Conservation (phyloP, 2,797 vertebrate genomes). For the Halcyon smyrnensis region DNA sequence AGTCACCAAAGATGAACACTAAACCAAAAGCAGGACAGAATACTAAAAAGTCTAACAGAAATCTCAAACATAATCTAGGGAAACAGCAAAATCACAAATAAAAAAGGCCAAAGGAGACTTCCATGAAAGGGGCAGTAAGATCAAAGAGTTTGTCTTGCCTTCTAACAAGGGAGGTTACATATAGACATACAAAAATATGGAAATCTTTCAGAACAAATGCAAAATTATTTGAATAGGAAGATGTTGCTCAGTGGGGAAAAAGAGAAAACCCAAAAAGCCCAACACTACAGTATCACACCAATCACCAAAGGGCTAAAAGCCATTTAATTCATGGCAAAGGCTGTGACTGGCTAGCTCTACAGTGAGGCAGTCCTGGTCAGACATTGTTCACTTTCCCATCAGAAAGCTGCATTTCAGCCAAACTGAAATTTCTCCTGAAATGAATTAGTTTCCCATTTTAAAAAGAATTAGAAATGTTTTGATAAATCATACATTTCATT, state of each 20-base stretch:
- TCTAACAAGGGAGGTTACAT: background rate
- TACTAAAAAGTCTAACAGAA: background rate
- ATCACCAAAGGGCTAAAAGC: background rate
- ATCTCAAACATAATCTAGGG: background rate
- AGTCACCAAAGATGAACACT: background rate
- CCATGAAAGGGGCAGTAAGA: conserved; percentile 10
- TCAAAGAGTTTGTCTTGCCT: conserved; percentile 3
- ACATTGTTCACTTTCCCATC: background rate
- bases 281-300: background rate
- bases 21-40: background rate
- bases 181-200: background rate
- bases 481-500: background rate
- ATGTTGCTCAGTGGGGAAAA: background rate
- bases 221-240: conserved; percentile 8
- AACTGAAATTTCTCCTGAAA: background rate
- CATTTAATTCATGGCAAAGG: background rate
- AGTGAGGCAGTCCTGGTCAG: background rate
- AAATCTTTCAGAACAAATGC: background rate
- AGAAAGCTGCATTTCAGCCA: background rate
- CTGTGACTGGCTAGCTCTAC: background rate
- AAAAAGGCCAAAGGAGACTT: conserved; percentile 32
- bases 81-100: conserved; percentile 28
- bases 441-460: background rate
- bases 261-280: background rate
- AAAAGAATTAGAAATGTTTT: conserved; percentile 1